Evolutionary conservation across 2,113 vertebrate genomes (phyloP), one percentile per base, ranked within the genome.

Genomic region (Chlorodrepanis virens): DNA sequence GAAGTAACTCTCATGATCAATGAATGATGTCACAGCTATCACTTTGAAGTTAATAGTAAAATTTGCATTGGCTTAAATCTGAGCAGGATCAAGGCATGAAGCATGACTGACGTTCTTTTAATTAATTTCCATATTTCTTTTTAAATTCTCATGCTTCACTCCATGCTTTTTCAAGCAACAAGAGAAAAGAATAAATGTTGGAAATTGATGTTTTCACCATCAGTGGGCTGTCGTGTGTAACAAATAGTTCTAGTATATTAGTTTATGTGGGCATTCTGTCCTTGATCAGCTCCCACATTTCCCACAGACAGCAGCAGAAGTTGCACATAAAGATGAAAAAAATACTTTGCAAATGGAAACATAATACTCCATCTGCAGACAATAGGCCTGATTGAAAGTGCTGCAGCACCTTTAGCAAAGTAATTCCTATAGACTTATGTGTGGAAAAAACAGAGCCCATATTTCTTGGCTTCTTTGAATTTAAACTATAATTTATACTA

Each of bases 81-180:
- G 56, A 81, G 86, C 64, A 56, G 95, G 93, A 92, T 95, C 87
- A 93, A 96, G 91, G 77, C 93, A 84, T 47, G 90, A 84, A 96
- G 90, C 67, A 79, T 63, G 78, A 69, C 49, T 76, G 84, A 75
- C 89, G 85, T 59, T 81, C 52, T 81, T 86, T 83, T 93, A 85
- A 95, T 94, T 81, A 84, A 80, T 59, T 93, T 57, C 93, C 91
- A 69, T 96, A 97, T 95, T 96, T 94, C 85, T 96, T 92, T 97
- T 94, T 50, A 91, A 84, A 94, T 68, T 84, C 84, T 93, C 90
- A 44, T 53, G 90, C 89, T 75, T 92, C 91, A 29, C 63, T 75
- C 93, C 64, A 64, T 57, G 88, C 68, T 59, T 84, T 81, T 94
- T 95, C 91, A 79, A 45, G 31, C 27, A 15, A 57, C 6, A 29